Evolutionary conservation across 1,140 invertebrate genomes (phyloP), one percentile per base, ranked within the genome.

Genomic region (Leptinotarsa lineolata): DNA sequence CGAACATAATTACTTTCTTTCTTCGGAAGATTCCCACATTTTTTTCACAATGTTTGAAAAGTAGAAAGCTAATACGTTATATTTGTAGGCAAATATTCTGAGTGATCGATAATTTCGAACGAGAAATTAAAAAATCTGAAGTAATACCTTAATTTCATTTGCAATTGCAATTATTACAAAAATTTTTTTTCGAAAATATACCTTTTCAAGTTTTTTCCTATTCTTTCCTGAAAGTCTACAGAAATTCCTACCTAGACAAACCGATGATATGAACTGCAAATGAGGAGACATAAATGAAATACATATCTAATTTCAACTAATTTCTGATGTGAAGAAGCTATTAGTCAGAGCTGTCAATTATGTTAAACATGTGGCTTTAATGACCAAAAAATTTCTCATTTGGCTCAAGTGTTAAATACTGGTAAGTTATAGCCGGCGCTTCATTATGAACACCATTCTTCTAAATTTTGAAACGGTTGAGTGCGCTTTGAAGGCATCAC

Each of bases 271-370:
- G 60, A 39, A 39, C 8, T 39, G 30, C 30, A 39, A 39, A 39
- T 39, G 8, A 39, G 30, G 8, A 39, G 30, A 11, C 30, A 39
- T 39, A 11, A 39, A 54, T 18, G n/a, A 54, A 54, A 54, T 54
- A 54, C 48, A 54, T 54, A 54, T 54, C n/a, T 54, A 54, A 54
- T 54, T 54, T 54, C 48, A 54, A 72, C 58, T 70, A 74, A 74
- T 74, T 69, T 63, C 39, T 54, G 30, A 69, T 69, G 39, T 68
- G 72, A 60, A 68, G 66, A 63, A 68, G 63, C 68, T 74, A 68
- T 44, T 61, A 61, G 60, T 68, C 46, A 74, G 67, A 74, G 45
- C 30, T 68, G 67, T 68, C 67, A 68, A 68, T 68, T 68, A 68
- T 68, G 67, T 54, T 45, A 68, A 58, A 18, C 67, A 68, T 16